Evolutionary conservation across 2,113 vertebrate genomes (phyloP).

Genomic region (Telmatochromis bifrenatus): DNA sequence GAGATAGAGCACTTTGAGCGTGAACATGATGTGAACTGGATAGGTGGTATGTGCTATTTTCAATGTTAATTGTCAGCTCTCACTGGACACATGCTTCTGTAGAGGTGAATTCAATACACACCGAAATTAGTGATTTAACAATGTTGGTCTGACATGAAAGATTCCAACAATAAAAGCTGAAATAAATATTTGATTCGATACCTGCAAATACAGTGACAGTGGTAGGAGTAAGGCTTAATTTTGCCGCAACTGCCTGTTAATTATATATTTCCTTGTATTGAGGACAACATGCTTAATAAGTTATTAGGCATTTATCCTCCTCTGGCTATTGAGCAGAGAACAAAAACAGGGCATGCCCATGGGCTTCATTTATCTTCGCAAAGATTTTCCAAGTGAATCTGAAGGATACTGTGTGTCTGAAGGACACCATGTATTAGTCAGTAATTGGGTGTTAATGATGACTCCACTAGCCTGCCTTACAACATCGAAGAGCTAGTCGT

Average conservation of each 20-base stretch:
- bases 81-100: background rate
- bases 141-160: background rate
- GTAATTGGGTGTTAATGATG: constrained; percentile 66
- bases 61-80: background rate
- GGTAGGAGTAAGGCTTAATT: background rate
- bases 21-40: background rate
- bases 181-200: background rate
- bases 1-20: background rate
- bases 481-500: constrained; percentile 11
- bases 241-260: background rate
- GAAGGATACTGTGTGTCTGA: constrained; percentile 58
- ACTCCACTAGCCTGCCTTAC: constrained; percentile 50
- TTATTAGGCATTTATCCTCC: constrained; percentile 35
- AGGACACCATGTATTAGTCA: constrained; percentile 61
- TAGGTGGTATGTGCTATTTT: background rate
- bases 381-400: constrained; percentile 57
- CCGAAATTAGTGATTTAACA: background rate
- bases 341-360: constrained; percentile 47
- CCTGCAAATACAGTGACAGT: background rate
- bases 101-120: background rate
- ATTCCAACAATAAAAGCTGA: background rate
- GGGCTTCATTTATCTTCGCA: constrained; percentile 60
- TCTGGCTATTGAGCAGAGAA: constrained; percentile 48
- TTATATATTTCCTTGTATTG: constrained; percentile 35
- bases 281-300: constrained; percentile 53